Evolutionary conservation across 1,140 invertebrate species (phyloP).

Genomic region (Melanaphis sacchari): DNA sequence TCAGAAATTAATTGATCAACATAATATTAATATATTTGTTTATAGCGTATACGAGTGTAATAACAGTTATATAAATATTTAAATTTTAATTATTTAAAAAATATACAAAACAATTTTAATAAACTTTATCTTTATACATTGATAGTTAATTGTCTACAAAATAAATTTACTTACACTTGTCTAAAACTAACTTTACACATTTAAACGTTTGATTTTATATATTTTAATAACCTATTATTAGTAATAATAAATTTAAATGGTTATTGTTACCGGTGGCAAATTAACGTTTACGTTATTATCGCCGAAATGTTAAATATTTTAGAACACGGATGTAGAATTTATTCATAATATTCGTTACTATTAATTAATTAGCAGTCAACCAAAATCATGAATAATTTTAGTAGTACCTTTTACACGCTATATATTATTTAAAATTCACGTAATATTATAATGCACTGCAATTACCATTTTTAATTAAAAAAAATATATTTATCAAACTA

Average conservation of each 20-base stretch:
- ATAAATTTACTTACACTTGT: too few species aligned
- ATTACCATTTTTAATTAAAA: not conserved
- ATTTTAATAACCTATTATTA: not conserved
- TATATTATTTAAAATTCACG: not conserved
- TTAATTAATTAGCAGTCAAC: not conserved
- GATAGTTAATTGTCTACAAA: not conserved
- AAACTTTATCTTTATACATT: not conserved
- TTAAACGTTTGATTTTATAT: not conserved
- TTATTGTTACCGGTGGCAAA: not conserved
- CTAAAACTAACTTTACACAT: not conserved
- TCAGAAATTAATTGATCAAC: not conserved
- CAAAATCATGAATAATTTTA: not conserved
- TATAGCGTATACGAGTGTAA: not conserved
- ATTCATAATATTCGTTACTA: not conserved
- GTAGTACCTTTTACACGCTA: not conserved
- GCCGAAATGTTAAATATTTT: not conserved
- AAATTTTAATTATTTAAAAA: not conserved
- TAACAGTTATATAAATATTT: not conserved
- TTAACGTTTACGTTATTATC: not conserved
- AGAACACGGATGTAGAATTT: not conserved
- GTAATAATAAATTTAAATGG: not conserved
- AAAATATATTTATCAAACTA: not conserved
- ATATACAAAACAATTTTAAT: not conserved
- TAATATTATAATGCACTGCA: not conserved
- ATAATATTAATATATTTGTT: not conserved